These are phyloP conservation scores for Scotopteryx bipunctaria DNA, from an alignment of 2,888 invertebrate species.

Conservation along the genomic window DNA sequence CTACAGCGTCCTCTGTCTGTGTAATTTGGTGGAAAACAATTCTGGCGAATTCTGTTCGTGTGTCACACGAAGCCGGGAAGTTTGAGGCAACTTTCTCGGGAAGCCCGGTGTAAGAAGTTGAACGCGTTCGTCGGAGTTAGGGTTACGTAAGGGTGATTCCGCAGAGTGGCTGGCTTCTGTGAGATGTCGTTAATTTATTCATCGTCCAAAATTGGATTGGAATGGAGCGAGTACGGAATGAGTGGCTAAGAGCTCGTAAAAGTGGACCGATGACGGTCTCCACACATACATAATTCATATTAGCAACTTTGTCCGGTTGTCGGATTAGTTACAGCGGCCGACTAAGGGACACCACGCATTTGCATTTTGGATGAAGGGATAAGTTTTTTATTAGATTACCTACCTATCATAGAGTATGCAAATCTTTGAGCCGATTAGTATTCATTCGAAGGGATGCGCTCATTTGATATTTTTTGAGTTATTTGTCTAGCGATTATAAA, in stretches of 20 bases:
- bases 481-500: slow-evolving; percentile 2
- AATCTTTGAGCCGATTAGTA: slow-evolving; percentile 33
- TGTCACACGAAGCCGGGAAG: slow-evolving; percentile 44
- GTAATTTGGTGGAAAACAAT: slow-evolving; percentile 60
- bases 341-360: slow-evolving; percentile 51
- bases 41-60: slow-evolving; percentile 51
- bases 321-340: slow-evolving; percentile 47
- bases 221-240: slow-evolving; percentile 43
- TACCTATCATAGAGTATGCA: slow-evolving; percentile 40
- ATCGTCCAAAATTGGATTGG: slow-evolving; percentile 60
- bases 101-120: slow-evolving; percentile 54
- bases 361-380: slow-evolving; percentile 51
- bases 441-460: slow-evolving; percentile 25
- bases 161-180: slow-evolving; percentile 33
- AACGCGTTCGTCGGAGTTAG: slow-evolving; percentile 44
- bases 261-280: slow-evolving; percentile 40
- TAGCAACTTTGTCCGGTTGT: slow-evolving; percentile 49
- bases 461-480: slow-evolving; percentile 8
- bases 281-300: slow-evolving; percentile 60
- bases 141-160: slow-evolving; percentile 38
- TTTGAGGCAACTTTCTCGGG: slow-evolving; percentile 42
- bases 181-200: slow-evolving; percentile 57
- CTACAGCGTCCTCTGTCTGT: slow-evolving; percentile 45
- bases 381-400: slow-evolving; percentile 57
- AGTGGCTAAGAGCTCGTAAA: slow-evolving; percentile 45